Percentiles rank a stretch among this genome's conserved stretches.
Conservation (phyloP, 23 tunicate species). For the Pegea sp. region DNA sequence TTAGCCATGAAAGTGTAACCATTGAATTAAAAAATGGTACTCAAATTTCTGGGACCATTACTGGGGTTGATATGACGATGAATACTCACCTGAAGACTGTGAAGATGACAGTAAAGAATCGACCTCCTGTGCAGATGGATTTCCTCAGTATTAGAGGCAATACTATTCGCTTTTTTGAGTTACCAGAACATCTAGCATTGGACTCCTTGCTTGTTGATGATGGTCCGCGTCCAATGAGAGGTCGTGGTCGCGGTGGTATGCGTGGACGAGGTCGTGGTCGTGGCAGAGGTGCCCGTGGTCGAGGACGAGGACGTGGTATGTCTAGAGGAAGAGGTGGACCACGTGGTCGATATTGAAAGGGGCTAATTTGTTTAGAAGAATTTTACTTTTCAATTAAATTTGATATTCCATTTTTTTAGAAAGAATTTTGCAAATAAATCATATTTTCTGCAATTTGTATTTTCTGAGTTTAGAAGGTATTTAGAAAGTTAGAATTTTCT, state of each 20-base stretch:
- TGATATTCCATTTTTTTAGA: too few relatives aligned
- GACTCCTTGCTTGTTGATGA: constrained; percentile 89
- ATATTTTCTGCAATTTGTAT: too few relatives aligned
- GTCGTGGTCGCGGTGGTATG: constrained; percentile 10
- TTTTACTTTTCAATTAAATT: too few relatives aligned
- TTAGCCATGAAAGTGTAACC: constrained; percentile 90
- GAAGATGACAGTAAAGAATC: constrained; percentile 82
- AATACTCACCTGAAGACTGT: constrained; percentile 85
- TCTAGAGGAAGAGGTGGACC: constrained; percentile 28
- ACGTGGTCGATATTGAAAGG: too few relatives aligned
- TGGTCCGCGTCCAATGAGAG: constrained; percentile 40
- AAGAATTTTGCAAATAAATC: too few relatives aligned
- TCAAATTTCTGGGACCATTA: background rate
- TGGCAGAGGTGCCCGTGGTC: constrained; percentile 6
- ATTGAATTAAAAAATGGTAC: constrained; percentile 93
- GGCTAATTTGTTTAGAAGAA: too few relatives aligned
- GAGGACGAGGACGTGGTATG: constrained; percentile 42
- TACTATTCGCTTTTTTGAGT: constrained; percentile 64
- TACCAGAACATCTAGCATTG: constrained; percentile 68
- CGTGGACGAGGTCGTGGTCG: constrained; percentile 78
- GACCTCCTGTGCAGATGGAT: constrained; percentile 66
- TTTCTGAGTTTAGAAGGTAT: too few relatives aligned
- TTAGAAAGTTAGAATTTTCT: too few relatives aligned
- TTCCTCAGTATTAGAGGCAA: constrained; percentile 78
- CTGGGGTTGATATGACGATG: constrained; percentile 92